Conservation (phyloP, 2,888 invertebrate species). For the Ormyrus nitidulus region DNA sequence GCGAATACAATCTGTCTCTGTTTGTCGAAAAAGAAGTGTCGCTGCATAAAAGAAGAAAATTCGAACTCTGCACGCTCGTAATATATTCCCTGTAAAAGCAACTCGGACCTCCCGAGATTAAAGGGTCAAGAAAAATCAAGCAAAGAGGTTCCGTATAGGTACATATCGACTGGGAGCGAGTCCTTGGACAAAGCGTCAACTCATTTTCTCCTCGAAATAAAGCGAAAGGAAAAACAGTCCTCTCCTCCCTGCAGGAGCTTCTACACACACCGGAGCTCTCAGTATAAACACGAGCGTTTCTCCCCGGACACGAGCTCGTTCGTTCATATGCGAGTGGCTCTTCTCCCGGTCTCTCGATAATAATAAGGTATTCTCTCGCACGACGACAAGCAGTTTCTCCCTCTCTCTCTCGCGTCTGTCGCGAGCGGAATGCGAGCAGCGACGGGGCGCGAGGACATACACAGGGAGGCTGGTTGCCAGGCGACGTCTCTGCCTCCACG, state of each 20-base stretch:
- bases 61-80: too few relatives aligned
- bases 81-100: too few relatives aligned
- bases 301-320: neutral
- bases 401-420: neutral
- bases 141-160: neutral
- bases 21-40: too few relatives aligned
- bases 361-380: slow-evolving; percentile 29
- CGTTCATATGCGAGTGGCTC: slow-evolving; percentile 2
- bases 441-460: neutral
- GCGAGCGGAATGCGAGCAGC: slow-evolving; percentile 1
- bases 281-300: slow-evolving; percentile 5
- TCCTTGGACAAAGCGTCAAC: too few relatives aligned
- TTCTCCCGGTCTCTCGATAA: slow-evolving; percentile 10
- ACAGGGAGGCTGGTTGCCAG: neutral
- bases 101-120: too few relatives aligned
- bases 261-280: too few relatives aligned
- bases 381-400: neutral
- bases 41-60: too few relatives aligned
- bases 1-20: too few relatives aligned
- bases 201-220: too few relatives aligned
- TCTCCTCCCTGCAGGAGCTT: too few relatives aligned
- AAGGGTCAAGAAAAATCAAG: neutral
- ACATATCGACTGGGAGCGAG: neutral
- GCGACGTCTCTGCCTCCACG: neutral
- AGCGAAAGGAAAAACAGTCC: too few relatives aligned